A percentile compares a stretch with the other conserved stretches of the same genome.
Conservation (phyloP, 2,113 vertebrate species). For the Jaculus jaculus region DNA sequence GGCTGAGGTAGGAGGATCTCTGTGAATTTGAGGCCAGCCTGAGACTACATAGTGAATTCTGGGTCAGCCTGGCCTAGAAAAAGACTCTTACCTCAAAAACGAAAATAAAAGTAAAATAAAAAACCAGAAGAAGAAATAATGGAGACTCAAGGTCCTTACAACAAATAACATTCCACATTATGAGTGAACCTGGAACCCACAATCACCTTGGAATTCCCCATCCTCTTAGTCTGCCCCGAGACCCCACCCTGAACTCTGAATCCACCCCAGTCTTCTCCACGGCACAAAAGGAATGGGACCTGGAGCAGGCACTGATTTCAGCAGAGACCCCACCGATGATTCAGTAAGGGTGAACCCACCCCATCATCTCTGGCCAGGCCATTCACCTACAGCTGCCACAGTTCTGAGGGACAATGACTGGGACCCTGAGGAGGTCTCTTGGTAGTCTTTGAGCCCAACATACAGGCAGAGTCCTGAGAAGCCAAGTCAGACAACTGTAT, state of each 20-base stretch:
- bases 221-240: rapidly evolving
- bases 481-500: rapidly evolving
- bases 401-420: not conserved
- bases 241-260: rapidly evolving
- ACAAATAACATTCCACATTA: rapidly evolving
- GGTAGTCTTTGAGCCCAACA: rapidly evolving
- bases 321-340: not conserved
- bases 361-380: not conserved
- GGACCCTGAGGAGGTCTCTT: rapidly evolving
- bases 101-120: too few relatives aligned
- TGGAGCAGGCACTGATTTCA: rapidly evolving
- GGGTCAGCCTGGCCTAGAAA: too few relatives aligned
- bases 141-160: rapidly evolving
- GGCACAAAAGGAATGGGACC: too few relatives aligned
- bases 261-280: not conserved
- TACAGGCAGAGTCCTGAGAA: rapidly evolving
- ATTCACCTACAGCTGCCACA: not conserved
- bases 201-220: rapidly evolving
- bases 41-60: too few relatives aligned
- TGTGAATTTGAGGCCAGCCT: too few relatives aligned
- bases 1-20: too few relatives aligned
- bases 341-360: rapidly evolving
- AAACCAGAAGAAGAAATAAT: not conserved
- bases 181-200: rapidly evolving
- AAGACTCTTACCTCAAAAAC: too few relatives aligned